Evolutionary conservation across 2,113 vertebrate genomes (phyloP), one percentile per base, ranked within the genome.

Genomic region (Thryonomys swinderianus): DNA sequence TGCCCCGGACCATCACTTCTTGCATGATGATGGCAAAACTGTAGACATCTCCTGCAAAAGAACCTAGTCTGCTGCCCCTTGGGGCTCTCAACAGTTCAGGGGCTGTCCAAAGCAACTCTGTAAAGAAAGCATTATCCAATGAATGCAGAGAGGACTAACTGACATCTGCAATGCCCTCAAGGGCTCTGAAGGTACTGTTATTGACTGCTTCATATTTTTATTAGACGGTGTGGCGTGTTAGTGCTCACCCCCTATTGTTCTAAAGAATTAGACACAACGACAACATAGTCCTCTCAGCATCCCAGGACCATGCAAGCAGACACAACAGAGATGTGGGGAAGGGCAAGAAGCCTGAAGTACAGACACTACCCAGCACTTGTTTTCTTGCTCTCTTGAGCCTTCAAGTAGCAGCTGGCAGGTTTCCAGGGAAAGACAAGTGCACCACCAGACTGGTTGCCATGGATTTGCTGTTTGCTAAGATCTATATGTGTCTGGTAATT

Each of bases 1-100:
- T 97, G 18, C 99, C 99, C 61, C 98, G 98, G 79, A 99, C 98
- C 78, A 99, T 97, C 20, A 99, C 99, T 98, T 99, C 99, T 97
- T 99, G 99, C 42, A 99, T 98, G 95, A 99, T 99, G 87, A 99
- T 99, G 40, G 99, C 98, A 98, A 99, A 99, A 95, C 99, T 99
- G 93, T 99, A 99, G 80, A 99, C 98, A 0, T 99, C 99, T 76
- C 99, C 99, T 97, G 99, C 99, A 96, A 98, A 98, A 0, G 99
- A 99, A 81, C 99, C 99, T 97, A 98, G 99, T 20, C 98, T 98
- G 79, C 96, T 48, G 95, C 76, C 98, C 0, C 98, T 92, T 0
- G 96, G 97, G 78, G 99, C 98, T 76, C 99, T 98, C 93, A 99
- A 97, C 30, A 99, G 96, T 97, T 99, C 99, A 71, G 99, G 99